A percentile compares a stretch with the other conserved stretches of the same genome.
Evolutionary conservation across 2,888 invertebrate species (phyloP).

Genomic region (Syritta pipiens): DNA sequence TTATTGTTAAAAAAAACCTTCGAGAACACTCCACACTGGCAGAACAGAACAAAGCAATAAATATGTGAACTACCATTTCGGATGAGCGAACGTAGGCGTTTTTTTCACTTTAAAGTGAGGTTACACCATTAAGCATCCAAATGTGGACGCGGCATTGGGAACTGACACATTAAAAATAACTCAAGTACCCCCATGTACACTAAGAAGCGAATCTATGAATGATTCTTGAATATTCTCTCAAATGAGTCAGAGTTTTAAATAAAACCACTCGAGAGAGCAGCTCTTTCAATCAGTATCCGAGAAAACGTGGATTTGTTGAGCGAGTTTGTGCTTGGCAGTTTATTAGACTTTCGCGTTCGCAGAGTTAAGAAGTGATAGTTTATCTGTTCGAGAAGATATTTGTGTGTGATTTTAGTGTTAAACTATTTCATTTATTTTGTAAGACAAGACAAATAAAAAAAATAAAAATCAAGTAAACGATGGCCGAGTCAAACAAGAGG

Average conservation of each 20-base stretch:
- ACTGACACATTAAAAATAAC: slow-evolving; percentile 20
- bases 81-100: slow-evolving; percentile 33
- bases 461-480: slow-evolving; percentile 77
- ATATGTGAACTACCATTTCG: no score
- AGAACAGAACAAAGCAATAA: no score
- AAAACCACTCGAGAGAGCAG: slow-evolving; percentile 54
- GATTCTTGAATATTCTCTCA: slow-evolving; percentile 51
- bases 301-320: slow-evolving; percentile 36
- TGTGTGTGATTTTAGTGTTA: slow-evolving; percentile 52
- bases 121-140: slow-evolving; percentile 27
- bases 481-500: slow-evolving; percentile 92
- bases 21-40: no score
- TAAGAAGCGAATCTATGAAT: slow-evolving; percentile 10
- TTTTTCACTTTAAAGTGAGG: slow-evolving; percentile 29
- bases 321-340: background rate
- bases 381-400: slow-evolving; percentile 11
- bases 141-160: background rate
- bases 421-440: slow-evolving; percentile 4
- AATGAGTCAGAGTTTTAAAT: slow-evolving; percentile 47
- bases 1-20: no score
- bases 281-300: slow-evolving; percentile 22
- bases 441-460: slow-evolving; percentile 19
- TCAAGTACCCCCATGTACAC: slow-evolving; percentile 42
- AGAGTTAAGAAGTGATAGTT: slow-evolving; percentile 25
- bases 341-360: slow-evolving; percentile 37